A percentile compares a stretch with the other conserved stretches of the same genome.
phyloP scores from a whole-genome alignment of 92 coral and sea anemone species.

The Palythoa heliodiscus region DNA sequence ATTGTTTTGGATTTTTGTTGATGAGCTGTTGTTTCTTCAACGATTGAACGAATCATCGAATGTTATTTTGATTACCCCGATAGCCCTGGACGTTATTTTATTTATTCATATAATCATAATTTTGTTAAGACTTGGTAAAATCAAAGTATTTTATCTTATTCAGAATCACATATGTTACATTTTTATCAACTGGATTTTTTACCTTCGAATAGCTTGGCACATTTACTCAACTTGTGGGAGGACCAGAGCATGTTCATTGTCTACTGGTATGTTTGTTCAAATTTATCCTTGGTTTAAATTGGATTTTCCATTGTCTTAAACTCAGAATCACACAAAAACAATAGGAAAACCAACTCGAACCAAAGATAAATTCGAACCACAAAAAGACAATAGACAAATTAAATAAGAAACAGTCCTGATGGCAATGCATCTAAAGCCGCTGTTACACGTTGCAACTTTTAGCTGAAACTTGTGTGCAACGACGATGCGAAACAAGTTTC shows the following conservation, averaged over 20 bases:
- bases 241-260: constrained; percentile 95
- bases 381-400: no score
- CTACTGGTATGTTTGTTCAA: constrained; percentile 72
- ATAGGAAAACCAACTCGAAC: no score
- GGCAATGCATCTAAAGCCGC: no score
- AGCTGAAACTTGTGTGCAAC: no score
- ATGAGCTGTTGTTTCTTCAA: background rate
- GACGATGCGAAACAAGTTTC: no score
- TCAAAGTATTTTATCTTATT: background rate
- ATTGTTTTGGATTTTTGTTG: background rate
- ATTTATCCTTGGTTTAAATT: background rate
- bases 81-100: background rate
- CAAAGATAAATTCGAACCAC: no score
- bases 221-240: constrained; percentile 94
- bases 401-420: no score
- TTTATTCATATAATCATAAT: background rate
- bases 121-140: background rate
- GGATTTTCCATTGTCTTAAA: background rate
- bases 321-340: background rate
- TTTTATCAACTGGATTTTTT: background rate
- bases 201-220: constrained; percentile 81
- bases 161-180: background rate
- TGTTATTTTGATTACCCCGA: background rate
- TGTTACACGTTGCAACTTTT: no score
- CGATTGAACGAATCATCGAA: background rate